Evolutionary conservation across 1,140 invertebrate genomes (phyloP).

Genomic region (Bombus waltoni): DNA sequence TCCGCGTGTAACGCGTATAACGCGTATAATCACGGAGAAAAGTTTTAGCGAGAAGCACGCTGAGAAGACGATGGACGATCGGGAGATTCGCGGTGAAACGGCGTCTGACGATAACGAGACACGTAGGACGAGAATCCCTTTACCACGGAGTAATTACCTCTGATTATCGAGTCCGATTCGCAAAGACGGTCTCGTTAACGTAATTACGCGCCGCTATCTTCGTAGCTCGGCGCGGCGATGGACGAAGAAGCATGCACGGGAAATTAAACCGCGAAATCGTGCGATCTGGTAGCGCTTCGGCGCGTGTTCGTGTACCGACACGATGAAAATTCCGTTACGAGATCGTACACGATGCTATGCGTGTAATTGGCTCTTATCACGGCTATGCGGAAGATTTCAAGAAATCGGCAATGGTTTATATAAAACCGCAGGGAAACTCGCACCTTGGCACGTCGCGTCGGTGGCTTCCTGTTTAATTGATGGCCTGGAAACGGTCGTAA

Average conservation of each 20-base stretch:
- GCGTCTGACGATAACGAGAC: background rate
- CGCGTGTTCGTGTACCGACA: no score
- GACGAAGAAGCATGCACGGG: background rate
- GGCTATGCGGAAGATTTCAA: background rate
- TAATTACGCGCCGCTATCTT: slow-evolving; percentile 1
- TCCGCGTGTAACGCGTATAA: no score
- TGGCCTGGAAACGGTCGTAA: background rate
- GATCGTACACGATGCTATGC: no score
- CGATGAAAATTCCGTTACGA: background rate
- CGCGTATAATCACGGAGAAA: no score
- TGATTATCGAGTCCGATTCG: slow-evolving; percentile 8
- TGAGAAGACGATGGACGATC: background rate
- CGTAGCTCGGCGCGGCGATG: no score
- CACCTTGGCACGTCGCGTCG: no score
- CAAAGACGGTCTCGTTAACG: slow-evolving; percentile 27
- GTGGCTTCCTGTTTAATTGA: background rate
- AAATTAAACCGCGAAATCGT: slow-evolving; percentile 22
- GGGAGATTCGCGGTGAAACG: slow-evolving; percentile 21
- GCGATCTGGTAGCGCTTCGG: background rate
- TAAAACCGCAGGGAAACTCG: background rate
- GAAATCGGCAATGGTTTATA: background rate
- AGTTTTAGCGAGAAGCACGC: no score
- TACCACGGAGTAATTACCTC: background rate
- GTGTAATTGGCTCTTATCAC: background rate
- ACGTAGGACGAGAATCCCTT: background rate